phyloP scores from a whole-genome alignment of 35 echinoderm and acorn worm species.

The Hemicentrotus pulcherrimus region DNA sequence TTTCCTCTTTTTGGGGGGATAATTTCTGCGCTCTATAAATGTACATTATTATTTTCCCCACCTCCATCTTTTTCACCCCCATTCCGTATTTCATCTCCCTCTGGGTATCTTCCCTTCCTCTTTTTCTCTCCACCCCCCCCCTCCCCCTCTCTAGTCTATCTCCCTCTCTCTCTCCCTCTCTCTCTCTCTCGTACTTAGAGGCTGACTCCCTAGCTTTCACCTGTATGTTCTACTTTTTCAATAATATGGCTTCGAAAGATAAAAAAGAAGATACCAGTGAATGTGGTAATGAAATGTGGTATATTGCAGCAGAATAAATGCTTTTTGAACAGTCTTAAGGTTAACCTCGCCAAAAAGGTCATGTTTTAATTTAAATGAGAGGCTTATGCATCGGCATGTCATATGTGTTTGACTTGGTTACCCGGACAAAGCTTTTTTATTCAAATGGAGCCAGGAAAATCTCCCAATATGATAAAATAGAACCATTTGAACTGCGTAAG shows the following conservation, averaged over 20 bases:
- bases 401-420: too few species aligned
- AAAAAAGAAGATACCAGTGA: not conserved
- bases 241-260: not conserved
- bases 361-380: too few species aligned
- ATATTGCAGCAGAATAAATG: too few species aligned
- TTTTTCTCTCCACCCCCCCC: not conserved
- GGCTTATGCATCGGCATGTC: too few species aligned
- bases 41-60: not conserved
- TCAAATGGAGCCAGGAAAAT: too few species aligned
- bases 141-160: not conserved
- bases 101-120: not conserved
- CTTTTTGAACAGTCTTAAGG: too few species aligned
- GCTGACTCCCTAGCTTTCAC: not conserved
- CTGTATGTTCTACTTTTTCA: not conserved
- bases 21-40: not conserved
- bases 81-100: not conserved
- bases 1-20: too few species aligned
- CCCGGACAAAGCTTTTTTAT: too few species aligned
- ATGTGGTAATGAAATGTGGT: not conserved
- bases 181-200: not conserved
- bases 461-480: too few species aligned
- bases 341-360: too few species aligned
- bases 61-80: not conserved
- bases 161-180: not conserved
- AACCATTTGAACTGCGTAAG: too few species aligned